phyloP scores from a whole-genome alignment of 2,797 vertebrate species.

The Salmo trutta region DNA sequence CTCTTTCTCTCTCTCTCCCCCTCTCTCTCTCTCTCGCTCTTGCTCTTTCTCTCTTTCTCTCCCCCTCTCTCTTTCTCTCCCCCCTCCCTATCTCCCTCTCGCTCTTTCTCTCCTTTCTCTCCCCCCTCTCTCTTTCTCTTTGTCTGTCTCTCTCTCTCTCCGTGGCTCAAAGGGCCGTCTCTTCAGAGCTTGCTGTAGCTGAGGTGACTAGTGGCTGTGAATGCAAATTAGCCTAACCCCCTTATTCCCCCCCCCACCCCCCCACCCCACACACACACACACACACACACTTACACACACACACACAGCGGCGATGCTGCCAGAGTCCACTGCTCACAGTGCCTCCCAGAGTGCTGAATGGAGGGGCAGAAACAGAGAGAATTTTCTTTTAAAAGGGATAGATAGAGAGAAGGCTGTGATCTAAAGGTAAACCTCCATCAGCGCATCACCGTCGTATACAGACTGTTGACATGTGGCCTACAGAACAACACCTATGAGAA shows the following conservation, averaged over 20 bases:
- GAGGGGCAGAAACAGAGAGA: constrained; percentile 17
- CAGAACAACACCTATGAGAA: not conserved
- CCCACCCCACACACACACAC: constrained; percentile 24
- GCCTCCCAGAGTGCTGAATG: constrained; percentile 51
- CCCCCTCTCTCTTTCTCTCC: constrained; percentile 30
- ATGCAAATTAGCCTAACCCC: constrained; percentile 70
- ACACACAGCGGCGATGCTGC: constrained; percentile 39
- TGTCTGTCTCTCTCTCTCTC: constrained; percentile 21
- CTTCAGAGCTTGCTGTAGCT: constrained; percentile 73
- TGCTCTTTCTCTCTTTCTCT: constrained; percentile 16
- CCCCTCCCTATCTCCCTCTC: constrained; percentile 31
- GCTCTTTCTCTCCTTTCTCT: not conserved
- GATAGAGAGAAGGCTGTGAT: constrained; percentile 54
- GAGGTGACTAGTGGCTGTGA: constrained; percentile 69
- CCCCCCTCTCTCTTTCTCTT: constrained; percentile 20
- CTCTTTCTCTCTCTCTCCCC: not conserved
- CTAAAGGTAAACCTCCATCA: constrained; percentile 52
- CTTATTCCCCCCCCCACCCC: not conserved
- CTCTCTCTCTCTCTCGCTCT: not conserved
- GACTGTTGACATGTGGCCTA: not conserved
- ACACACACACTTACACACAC: constrained; percentile 27
- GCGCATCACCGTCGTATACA: not conserved
- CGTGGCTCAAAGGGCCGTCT: constrained; percentile 73
- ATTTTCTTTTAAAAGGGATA: not conserved
- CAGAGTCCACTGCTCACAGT: constrained; percentile 47